phyloP scores from a whole-genome alignment of 2,797 vertebrate genomes.

The Tiaroga cobitis region DNA sequence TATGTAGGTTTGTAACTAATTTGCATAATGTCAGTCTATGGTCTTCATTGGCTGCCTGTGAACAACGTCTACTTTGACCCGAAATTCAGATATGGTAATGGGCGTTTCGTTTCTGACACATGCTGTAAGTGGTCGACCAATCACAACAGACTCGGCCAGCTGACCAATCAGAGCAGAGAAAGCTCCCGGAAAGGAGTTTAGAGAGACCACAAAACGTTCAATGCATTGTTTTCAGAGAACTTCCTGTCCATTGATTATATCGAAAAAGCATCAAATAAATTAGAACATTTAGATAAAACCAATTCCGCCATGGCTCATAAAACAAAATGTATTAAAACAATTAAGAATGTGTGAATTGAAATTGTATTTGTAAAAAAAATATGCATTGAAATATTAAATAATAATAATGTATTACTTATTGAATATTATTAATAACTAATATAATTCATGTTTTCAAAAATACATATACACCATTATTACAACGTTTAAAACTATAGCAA shows the following conservation, averaged over 20 bases:
- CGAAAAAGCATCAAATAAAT: not conserved
- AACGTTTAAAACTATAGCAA: not conserved
- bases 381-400: not conserved
- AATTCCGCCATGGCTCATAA: not conserved
- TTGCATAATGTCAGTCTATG: not conserved
- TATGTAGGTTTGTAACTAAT: not conserved
- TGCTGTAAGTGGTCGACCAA: too few relatives aligned
- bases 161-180: too few relatives aligned
- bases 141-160: too few relatives aligned
- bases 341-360: too few relatives aligned
- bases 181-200: too few relatives aligned
- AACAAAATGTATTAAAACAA: not conserved
- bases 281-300: not conserved
- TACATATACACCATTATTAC: not conserved
- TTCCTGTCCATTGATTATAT: not conserved
- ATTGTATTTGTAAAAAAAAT: not conserved
- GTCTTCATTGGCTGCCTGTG: not conserved
- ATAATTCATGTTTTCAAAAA: not conserved
- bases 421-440: not conserved
- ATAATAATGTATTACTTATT: not conserved
- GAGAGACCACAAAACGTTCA: not conserved
- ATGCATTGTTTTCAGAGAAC: not conserved
- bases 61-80: not conserved
- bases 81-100: too few relatives aligned
- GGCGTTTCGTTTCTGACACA: too few relatives aligned